Evolutionary conservation across 2,888 invertebrate genomes (phyloP).

Genomic region (Melanotus villosus): DNA sequence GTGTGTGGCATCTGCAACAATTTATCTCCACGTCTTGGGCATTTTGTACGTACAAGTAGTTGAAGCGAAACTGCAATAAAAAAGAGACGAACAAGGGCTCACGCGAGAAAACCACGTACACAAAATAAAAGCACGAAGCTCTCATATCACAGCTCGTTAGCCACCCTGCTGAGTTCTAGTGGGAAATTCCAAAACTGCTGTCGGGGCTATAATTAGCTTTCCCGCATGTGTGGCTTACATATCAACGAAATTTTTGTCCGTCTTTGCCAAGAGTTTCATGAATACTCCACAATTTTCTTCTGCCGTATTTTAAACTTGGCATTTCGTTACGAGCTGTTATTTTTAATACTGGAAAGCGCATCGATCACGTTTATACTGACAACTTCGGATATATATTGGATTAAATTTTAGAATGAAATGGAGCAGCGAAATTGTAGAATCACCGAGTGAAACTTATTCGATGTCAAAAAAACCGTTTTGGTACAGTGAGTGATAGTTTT

Average conservation of each 20-base stretch:
- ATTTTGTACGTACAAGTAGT: constrained; percentile 17
- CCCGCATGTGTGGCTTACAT: constrained; percentile 48
- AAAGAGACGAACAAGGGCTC: constrained; percentile 23
- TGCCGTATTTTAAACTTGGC: constrained; percentile 7
- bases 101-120: constrained; percentile 34
- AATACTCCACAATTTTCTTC: background rate
- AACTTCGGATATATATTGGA: background rate
- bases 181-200: constrained; percentile 53
- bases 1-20: constrained; percentile 3
- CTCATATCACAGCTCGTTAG: constrained; percentile 48
- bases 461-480: no score
- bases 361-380: constrained; percentile 10
- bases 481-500: no score
- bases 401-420: background rate
- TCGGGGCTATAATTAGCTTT: constrained; percentile 55
- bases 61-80: constrained; percentile 21
- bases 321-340: background rate
- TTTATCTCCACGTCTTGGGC: constrained; percentile 5
- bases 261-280: constrained; percentile 7
- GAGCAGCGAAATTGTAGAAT: no score
- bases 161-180: constrained; percentile 46
- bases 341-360: background rate
- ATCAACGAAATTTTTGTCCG: constrained; percentile 38
- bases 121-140: constrained; percentile 44
- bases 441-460: no score